Evolutionary conservation across 2,797 vertebrate genomes (phyloP), one percentile per base, ranked within the genome.

Genomic region (Gallinago solitaria): DNA sequence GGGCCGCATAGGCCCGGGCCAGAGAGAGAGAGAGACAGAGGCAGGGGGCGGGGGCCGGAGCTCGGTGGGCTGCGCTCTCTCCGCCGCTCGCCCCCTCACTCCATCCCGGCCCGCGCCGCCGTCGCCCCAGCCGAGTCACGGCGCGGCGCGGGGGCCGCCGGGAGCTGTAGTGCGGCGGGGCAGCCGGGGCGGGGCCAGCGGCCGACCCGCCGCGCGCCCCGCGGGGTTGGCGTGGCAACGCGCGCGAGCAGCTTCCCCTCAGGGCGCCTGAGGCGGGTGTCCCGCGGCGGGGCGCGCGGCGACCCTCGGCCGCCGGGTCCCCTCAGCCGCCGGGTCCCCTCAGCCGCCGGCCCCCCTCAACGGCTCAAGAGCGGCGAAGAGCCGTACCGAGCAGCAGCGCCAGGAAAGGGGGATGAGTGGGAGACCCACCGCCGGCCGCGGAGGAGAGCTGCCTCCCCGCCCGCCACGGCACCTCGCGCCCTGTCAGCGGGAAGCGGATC

Each of bases 1-100:
- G 94, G 97, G 93, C 97, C 97, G 97, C 98, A 98, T 98, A 98
- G 96, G 92, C 97, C 97, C 95, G 68, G 85, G 91, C 33, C 83
- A 53, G 93, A 90, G 41, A 71, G 51, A 71, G 51, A 77, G n/a
- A 51, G 91, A 90, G 33, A 71, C 56, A 76, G 35, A 35, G 24
- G 13, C 30, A 51, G 25, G 48, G 69, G 30, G 9, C 9, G 41
- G 70, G 51, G 41, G 28, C 41, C 86, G 43, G 83, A 33, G 77
- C 74, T 87, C 83, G 71, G 83, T 41, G 93, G 90, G 69, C 82
- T 63, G 80, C 90, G 33, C 95, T 93, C 83, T 57, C 56, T 97
- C 96, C 97, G 96, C 97, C 97, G 95, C 96, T 97, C 96, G 89
- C 94, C 97, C 95, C 97, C 97, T 98, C 89, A 95, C 96, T 96